These are phyloP conservation scores for Resseliella maxima DNA, from an alignment of 2,888 invertebrate genomes.

Conservation along the genomic window DNA sequence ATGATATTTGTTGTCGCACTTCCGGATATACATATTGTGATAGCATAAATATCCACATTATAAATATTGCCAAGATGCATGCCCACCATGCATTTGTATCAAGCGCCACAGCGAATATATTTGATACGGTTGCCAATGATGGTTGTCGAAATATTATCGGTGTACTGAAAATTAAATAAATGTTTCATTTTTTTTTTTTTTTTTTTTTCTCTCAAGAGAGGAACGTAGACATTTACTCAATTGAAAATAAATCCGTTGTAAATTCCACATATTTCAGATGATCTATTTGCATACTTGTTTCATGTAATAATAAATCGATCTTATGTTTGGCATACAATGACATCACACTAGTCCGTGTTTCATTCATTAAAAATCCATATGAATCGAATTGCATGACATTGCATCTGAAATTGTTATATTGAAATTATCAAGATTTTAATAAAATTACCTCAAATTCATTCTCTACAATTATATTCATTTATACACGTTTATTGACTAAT, in stretches of 20 bases:
- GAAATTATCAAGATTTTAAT: too few relatives aligned
- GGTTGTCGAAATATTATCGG: conserved; percentile 24
- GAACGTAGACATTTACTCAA: background rate
- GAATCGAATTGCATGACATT: background rate
- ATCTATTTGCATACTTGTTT: background rate
- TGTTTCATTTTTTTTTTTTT: background rate
- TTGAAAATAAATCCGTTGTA: background rate
- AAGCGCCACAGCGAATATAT: background rate
- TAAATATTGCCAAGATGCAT: background rate
- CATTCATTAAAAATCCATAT: background rate
- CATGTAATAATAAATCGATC: background rate
- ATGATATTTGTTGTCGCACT: conserved; percentile 14
- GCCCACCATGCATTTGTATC: background rate
- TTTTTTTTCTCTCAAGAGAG: background rate
- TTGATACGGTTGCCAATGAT: background rate
- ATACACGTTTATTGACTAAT: too few relatives aligned
- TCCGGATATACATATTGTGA: background rate
- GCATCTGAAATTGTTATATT: background rate
- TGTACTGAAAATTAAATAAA: background rate
- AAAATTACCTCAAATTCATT: too few relatives aligned
- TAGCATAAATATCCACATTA: background rate
- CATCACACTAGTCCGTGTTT: background rate
- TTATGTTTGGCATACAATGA: background rate
- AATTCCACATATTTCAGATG: background rate
- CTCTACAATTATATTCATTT: too few relatives aligned